These are phyloP conservation scores for Nyleta sp. DNA, from an alignment of 2,888 invertebrate species.

Conservation along the genomic window DNA sequence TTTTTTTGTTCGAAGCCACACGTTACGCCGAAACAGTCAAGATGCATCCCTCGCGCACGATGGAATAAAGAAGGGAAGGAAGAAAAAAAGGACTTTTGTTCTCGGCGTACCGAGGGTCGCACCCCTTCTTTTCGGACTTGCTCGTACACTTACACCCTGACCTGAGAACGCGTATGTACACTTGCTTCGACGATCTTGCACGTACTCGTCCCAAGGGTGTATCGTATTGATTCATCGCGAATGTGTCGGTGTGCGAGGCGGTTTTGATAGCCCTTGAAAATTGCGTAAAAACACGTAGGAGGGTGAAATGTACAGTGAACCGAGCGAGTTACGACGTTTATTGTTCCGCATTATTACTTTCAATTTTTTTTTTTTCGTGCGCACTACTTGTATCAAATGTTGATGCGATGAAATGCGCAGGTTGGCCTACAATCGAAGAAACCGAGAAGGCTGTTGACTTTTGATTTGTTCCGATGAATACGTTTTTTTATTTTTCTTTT, in stretches of 20 bases:
- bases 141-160: conserved; percentile 46
- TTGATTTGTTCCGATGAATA: too few relatives aligned
- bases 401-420: too few relatives aligned
- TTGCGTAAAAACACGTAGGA: conserved; percentile 48
- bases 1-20: conserved; percentile 23
- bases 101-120: conserved; percentile 40
- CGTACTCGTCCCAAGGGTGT: conserved; percentile 32
- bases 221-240: conserved; percentile 49
- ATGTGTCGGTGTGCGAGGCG: conserved; percentile 39
- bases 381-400: too few relatives aligned
- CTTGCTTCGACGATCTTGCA: conserved; percentile 48
- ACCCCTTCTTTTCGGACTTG: conserved; percentile 50
- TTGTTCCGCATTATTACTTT: conserved; percentile 45
- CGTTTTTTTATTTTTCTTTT: too few relatives aligned
- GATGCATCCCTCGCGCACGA: conserved; percentile 16
- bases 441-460: too few relatives aligned
- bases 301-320: conserved; percentile 32
- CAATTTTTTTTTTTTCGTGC: too few relatives aligned
- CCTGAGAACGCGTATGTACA: conserved; percentile 53
- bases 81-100: conserved; percentile 50
- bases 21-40: conserved; percentile 30
- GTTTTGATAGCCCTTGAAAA: conserved; percentile 58
- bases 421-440: too few relatives aligned
- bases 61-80: not conserved
- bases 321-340: conserved; percentile 25